Evolutionary conservation across 2,113 vertebrate species (phyloP), one percentile per base, ranked within the genome.

Genomic region (Psophia crepitans): DNA sequence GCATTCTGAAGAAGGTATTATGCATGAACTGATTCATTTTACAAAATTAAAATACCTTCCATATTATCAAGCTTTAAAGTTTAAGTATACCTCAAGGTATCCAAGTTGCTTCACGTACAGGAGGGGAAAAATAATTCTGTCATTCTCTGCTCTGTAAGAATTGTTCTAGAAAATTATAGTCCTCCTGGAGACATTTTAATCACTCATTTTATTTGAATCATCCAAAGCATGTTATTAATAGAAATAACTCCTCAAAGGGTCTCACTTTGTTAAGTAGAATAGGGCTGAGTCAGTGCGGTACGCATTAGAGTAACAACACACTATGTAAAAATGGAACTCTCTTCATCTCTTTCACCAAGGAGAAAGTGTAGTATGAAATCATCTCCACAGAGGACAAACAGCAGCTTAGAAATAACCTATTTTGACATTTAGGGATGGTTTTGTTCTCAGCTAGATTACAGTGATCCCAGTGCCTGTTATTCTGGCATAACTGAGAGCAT

Each of bases 91-190:
- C 14, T 96, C 14, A 74, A 96, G 58, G 39, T 90, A 70, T 77
- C 21, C 14, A 54, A n/a, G 18, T 48, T 81, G 12, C 26, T 97
- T 94, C 68, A 22, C 39, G 46, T 65, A 51, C 13, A 63, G 41
- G 54, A 64, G 8, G 33, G 57, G 11, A 77, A 95, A 96, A 95
- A 65, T 28, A 93, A 92, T 69, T 93, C 70, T 80, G 57, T 86
- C 44, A 48, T 93, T 15, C 8, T 73, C 23, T 46, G 51, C 9
- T 87, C 78, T 93, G 2, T 5, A 95, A 95, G 44, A 90, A 95
- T 74, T 95, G 5, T 86, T 91, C 56, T 77, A 81, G 37, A 90
- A 94, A 94, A 96, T 91, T 76, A 88, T 58, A 41, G 41, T 80
- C 8, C 63, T 94, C 27, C 8, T 54, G 44, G 48, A 90, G 19